Conservation (phyloP, 2,113 vertebrate species). For the Tachuris rubrigastra region DNA sequence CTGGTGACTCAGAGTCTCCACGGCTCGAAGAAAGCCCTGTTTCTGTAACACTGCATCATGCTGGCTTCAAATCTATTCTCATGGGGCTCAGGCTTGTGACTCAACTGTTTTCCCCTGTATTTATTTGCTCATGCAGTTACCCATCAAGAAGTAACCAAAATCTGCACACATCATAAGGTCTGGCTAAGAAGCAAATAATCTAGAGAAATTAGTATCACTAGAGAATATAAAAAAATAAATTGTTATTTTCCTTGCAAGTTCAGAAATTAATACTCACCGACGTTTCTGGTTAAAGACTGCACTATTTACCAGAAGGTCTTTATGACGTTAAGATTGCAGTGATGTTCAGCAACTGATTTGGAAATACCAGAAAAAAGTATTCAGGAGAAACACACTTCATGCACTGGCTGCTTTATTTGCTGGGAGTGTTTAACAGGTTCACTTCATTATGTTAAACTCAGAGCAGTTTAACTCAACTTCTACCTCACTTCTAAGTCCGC, state of each 20-base stretch:
- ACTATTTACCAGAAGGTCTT: background rate
- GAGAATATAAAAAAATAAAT: background rate
- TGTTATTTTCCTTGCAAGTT: background rate
- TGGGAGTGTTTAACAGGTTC: background rate
- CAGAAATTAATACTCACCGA: background rate
- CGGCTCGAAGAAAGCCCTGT: background rate
- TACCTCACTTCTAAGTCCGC: background rate
- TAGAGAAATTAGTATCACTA: background rate
- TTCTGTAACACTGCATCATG: background rate
- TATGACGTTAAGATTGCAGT: background rate
- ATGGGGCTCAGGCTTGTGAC: constrained; percentile 19
- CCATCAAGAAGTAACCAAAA: background rate
- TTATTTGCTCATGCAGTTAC: background rate
- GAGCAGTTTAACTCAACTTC: background rate
- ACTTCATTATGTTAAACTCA: background rate
- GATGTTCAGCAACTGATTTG: background rate
- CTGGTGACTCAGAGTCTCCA: constrained; percentile 56
- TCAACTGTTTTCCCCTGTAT: background rate
- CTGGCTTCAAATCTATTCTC: constrained; percentile 25
- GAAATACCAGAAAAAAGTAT: background rate
- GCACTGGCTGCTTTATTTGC: background rate
- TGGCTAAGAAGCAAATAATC: background rate
- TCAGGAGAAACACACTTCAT: background rate
- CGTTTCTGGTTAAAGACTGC: background rate
- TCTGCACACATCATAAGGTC: background rate